Conservation (phyloP, 2,797 vertebrate genomes). For the Ctenosaura bakeri region DNA sequence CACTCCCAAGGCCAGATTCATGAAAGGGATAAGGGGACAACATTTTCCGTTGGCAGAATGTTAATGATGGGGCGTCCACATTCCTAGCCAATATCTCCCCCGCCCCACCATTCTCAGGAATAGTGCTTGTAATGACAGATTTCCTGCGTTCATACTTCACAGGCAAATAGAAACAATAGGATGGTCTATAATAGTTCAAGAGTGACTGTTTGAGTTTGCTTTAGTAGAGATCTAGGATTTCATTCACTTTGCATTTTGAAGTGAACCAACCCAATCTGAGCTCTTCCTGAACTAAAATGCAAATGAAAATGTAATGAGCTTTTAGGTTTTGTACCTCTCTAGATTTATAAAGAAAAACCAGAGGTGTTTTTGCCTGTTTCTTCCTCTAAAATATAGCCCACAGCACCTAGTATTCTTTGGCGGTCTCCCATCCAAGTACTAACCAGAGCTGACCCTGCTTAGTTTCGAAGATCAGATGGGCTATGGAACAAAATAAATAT, state of each 20-base stretch:
- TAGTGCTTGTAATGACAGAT: slow-evolving; percentile 57
- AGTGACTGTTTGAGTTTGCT: slow-evolving; percentile 36
- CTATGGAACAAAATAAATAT: neutral
- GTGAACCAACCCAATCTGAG: neutral
- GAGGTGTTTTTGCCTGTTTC: too few relatives aligned
- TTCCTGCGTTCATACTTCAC: slow-evolving; percentile 48
- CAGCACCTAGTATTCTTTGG: too few relatives aligned
- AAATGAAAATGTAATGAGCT: neutral
- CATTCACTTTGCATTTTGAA: neutral
- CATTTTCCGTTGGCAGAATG: slow-evolving; percentile 46
- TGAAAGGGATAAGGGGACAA: slow-evolving; percentile 22
- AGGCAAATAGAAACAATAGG: slow-evolving; percentile 39
- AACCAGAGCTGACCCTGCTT: too few relatives aligned
- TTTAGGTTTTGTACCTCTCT: neutral
- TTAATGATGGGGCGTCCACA: slow-evolving; percentile 44
- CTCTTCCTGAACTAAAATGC: neutral
- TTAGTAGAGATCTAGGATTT: slow-evolving; percentile 27
- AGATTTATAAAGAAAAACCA: neutral
- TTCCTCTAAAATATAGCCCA: too few relatives aligned
- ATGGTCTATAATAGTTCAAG: slow-evolving; percentile 22
- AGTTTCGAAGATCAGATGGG: too few relatives aligned
- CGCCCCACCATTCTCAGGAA: slow-evolving; percentile 8
- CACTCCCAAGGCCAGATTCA: slow-evolving; percentile 45
- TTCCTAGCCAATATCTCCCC: slow-evolving; percentile 31
- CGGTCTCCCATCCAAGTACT: too few relatives aligned